phyloP scores from a whole-genome alignment of 2,113 vertebrate genomes.

The Sebastes fasciatus region DNA sequence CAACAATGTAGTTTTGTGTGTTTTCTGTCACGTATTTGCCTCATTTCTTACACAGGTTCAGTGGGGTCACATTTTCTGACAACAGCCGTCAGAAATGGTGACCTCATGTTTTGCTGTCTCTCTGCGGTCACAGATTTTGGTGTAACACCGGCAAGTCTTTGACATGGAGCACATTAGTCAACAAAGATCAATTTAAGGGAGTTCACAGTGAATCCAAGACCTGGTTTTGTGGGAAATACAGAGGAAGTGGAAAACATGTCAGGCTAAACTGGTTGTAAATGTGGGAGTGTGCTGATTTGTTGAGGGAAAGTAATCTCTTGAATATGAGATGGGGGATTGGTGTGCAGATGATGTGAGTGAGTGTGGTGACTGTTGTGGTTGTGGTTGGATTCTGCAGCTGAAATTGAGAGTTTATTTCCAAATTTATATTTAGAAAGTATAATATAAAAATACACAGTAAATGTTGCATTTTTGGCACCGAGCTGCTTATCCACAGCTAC shows the following conservation, averaged over 20 bases:
- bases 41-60: no score
- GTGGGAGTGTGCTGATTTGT: background rate
- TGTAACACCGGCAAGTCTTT: slow-evolving; percentile 15
- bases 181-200: slow-evolving; percentile 2
- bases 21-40: no score
- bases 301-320: slow-evolving; percentile 33
- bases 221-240: slow-evolving; percentile 46
- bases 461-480: background rate
- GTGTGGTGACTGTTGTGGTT: background rate
- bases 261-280: slow-evolving; percentile 14
- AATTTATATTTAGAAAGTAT: background rate
- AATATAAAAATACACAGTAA: background rate
- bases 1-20: no score
- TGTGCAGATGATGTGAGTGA: background rate
- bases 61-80: no score
- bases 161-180: slow-evolving; percentile 56
- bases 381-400: background rate
- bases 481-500: background rate
- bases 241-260: background rate
- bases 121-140: no score
- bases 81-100: no score
- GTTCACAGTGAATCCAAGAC: slow-evolving; percentile 28
- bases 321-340: slow-evolving; percentile 11
- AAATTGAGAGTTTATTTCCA: background rate
- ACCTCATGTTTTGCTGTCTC: no score